phyloP scores from a whole-genome alignment of 2,888 invertebrate species.

The Aromia moschata region DNA sequence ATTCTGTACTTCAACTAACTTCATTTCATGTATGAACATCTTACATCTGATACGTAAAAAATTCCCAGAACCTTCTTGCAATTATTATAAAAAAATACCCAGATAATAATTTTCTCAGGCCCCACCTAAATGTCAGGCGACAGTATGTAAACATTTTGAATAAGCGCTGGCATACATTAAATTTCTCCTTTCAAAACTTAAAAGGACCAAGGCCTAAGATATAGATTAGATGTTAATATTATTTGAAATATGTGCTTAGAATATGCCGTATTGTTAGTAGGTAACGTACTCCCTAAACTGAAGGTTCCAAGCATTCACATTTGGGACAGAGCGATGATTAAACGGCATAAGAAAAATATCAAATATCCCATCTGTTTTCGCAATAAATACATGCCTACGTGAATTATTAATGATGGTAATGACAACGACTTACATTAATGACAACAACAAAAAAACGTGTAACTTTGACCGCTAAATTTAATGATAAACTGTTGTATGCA shows the following conservation, averaged over 20 bases:
- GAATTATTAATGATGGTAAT: no score
- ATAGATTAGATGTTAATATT: conserved; percentile 12
- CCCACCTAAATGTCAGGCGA: neutral
- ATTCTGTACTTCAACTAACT: no score
- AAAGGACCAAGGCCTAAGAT: conserved; percentile 12
- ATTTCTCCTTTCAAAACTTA: conserved; percentile 16
- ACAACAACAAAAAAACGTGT: neutral
- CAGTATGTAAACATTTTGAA: neutral
- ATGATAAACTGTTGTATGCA: no score
- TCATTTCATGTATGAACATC: no score
- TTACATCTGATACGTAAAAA: no score
- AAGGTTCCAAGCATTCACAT: neutral
- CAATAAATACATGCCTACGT: no score
- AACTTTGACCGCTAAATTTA: no score
- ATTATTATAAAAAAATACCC: no score
- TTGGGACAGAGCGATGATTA: no score
- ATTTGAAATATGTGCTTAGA: neutral
- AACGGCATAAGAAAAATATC: neutral
- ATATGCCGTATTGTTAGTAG: no score
- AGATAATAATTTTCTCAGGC: neutral
- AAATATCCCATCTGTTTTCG: neutral
- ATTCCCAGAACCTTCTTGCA: no score
- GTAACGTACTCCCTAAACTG: neutral
- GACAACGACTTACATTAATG: no score
- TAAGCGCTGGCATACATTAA: neutral